Evolutionary conservation across 2,113 vertebrate species (phyloP), one percentile per base, ranked within the genome.

Genomic region (Calyptommatus sinebrachiatus): DNA sequence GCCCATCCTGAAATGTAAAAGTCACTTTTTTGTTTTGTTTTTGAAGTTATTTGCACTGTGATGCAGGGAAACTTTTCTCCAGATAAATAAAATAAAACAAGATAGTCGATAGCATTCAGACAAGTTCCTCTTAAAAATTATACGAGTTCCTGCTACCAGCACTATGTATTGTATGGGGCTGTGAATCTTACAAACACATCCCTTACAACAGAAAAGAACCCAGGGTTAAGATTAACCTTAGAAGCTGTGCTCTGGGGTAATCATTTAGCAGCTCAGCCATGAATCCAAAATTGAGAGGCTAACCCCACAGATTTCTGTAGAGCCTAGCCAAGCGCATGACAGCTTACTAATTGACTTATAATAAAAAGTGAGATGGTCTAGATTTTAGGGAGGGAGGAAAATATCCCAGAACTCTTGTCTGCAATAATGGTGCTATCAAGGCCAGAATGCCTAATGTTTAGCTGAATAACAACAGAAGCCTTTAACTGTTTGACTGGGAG

Each of bases 351-450:
- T n/a, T 70, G 76, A 8, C 31, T 70, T 48, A 57, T 35, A 70
- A 24, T 68, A 57, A 28, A 67, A 21, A 18, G 14, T 24, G 14
- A 35, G 29, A 61, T 31, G 67, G 24, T 8, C 48, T 46, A 24
- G 45, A 70, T 70, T 70, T 22, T 78, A 26, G 29, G 66, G 22
- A 60, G 29, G 31, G 8, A 3, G 45, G 24, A 75, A 28, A 8
- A 9, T 10, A 35, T 11, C 35, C 29, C n/a, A 26, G 22, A 69
- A 69, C 31, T 78, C 0, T 1, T 2, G 70, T n/a, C 61, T 57
- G 8, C 2, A 22, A 5, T 29, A 57, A 0, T 0, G 0, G 53
- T 50, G 4, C 72, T n/a, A 28, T 11, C 63, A 81, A 74, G 3
- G 71, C 66, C 62, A 31, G 35, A 24, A 11, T 66, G 57, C 85